phyloP scores from a whole-genome alignment of 2,888 invertebrate genomes.

The Malacosoma neustria region DNA sequence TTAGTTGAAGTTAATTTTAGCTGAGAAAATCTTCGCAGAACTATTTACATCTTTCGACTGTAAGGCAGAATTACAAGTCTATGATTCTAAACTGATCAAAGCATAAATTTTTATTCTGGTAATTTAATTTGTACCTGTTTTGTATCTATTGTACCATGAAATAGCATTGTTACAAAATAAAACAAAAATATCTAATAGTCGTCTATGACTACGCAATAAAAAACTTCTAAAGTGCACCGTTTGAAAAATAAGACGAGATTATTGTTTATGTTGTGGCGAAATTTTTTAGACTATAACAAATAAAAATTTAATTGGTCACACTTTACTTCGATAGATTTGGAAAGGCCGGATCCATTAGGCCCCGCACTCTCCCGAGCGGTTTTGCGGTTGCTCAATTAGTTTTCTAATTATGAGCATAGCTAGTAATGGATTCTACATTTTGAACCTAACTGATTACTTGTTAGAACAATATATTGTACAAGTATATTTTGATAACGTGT shows the following conservation, averaged over 20 bases:
- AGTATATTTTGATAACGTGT: no score
- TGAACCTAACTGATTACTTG: no score
- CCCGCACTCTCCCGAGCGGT: background rate
- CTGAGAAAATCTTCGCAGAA: no score
- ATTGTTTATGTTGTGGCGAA: constrained; percentile 27
- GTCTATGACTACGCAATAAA: constrained; percentile 17
- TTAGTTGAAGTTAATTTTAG: no score
- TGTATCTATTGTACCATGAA: constrained; percentile 32
- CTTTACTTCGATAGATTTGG: constrained; percentile 4
- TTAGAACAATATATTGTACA: no score
- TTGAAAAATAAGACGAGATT: constrained; percentile 29
- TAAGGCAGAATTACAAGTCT: no score
- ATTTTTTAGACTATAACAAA: constrained; percentile 16
- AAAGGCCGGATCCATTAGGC: constrained; percentile 3
- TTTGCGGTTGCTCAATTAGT: background rate
- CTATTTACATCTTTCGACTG: no score
- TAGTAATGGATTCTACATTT: background rate
- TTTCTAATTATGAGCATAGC: background rate
- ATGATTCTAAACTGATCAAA: no score
- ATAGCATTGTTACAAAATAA: constrained; percentile 23
- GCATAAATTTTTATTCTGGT: constrained; percentile 21
- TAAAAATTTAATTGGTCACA: constrained; percentile 15
- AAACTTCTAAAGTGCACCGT: constrained; percentile 33
- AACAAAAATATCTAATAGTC: constrained; percentile 10
- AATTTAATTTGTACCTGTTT: constrained; percentile 25